Evolutionary conservation across 2,888 invertebrate genomes (phyloP).

Genomic region (Himalopsyche anomala): DNA sequence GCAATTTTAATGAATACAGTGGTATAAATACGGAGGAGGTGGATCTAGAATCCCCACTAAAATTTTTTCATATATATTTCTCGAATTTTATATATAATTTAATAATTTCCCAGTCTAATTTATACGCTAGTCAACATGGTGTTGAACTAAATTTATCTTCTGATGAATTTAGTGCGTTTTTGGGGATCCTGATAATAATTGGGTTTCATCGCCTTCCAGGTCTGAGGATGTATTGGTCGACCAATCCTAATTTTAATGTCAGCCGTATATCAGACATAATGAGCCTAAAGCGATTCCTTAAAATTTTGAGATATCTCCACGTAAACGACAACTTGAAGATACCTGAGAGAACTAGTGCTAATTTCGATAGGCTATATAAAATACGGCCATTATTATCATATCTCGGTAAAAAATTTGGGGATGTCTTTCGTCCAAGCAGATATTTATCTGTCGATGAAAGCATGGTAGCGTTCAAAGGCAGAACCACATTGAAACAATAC

Average conservation of each 20-base stretch:
- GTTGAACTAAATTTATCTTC: too few relatives aligned
- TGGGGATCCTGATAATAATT: neutral
- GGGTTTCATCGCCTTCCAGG: neutral
- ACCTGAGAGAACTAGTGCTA: too few relatives aligned
- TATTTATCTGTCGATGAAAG: slow-evolving; percentile 44
- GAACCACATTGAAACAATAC: neutral
- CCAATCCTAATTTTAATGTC: neutral
- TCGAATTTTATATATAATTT: too few relatives aligned
- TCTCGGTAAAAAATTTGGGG: neutral
- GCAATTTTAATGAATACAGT: too few relatives aligned
- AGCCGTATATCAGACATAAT: neutral
- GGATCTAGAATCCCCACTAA: too few relatives aligned
- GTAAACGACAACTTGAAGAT: neutral
- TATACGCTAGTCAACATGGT: too few relatives aligned
- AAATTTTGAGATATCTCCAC: neutral
- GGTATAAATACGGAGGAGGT: too few relatives aligned
- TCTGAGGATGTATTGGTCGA: neutral
- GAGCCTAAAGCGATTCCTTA: neutral
- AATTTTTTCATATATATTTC: too few relatives aligned
- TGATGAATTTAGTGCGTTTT: neutral
- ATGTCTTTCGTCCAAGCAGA: slow-evolving; percentile 40
- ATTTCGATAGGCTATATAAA: neutral
- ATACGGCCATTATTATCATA: neutral
- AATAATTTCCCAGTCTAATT: too few relatives aligned
- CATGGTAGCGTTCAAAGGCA: neutral